These are phyloP conservation scores for Glaucopsyche alexis DNA, from an alignment of 2,888 invertebrate genomes.

Conservation along the genomic window DNA sequence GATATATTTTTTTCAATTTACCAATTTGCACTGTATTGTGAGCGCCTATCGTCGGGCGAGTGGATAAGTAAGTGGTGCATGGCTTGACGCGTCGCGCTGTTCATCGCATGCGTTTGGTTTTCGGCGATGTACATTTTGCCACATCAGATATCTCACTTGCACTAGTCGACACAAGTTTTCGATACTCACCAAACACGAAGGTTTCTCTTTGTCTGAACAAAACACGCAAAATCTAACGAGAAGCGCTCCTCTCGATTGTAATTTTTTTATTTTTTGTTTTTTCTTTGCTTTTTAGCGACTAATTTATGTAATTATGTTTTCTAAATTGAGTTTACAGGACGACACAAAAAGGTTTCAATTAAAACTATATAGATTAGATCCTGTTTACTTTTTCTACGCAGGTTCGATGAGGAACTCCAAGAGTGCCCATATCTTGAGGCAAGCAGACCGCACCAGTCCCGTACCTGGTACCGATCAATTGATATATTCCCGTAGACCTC, in stretches of 20 bases:
- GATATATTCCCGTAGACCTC: slow-evolving; percentile 68
- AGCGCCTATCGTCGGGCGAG: slow-evolving; percentile 54
- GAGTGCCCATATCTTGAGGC: slow-evolving; percentile 84
- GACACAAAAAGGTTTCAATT: slow-evolving; percentile 33
- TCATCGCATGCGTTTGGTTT: slow-evolving; percentile 69
- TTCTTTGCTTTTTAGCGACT: slow-evolving; percentile 33
- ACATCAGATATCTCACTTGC: slow-evolving; percentile 48
- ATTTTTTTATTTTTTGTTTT: slow-evolving; percentile 33
- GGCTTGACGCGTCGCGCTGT: slow-evolving; percentile 67
- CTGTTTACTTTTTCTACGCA: slow-evolving; percentile 76
- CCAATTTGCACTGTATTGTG: slow-evolving; percentile 52
- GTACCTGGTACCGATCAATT: slow-evolving; percentile 76
- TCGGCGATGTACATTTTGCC: slow-evolving; percentile 51
- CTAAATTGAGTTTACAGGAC: slow-evolving; percentile 39
- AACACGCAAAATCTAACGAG: slow-evolving; percentile 30
- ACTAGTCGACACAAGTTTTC: slow-evolving; percentile 49
- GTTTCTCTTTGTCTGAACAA: slow-evolving; percentile 27
- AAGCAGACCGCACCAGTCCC: slow-evolving; percentile 82
- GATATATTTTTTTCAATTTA: slow-evolving; percentile 62
- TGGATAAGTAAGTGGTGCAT: slow-evolving; percentile 73
- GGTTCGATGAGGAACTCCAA: slow-evolving; percentile 84
- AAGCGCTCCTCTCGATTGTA: slow-evolving; percentile 6
- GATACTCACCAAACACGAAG: slow-evolving; percentile 40
- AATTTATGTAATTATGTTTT: slow-evolving; percentile 26
- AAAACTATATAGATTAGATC: slow-evolving; percentile 55